Conservation (phyloP, 1,140 invertebrate genomes). For the Dufourea novaeangliae region DNA sequence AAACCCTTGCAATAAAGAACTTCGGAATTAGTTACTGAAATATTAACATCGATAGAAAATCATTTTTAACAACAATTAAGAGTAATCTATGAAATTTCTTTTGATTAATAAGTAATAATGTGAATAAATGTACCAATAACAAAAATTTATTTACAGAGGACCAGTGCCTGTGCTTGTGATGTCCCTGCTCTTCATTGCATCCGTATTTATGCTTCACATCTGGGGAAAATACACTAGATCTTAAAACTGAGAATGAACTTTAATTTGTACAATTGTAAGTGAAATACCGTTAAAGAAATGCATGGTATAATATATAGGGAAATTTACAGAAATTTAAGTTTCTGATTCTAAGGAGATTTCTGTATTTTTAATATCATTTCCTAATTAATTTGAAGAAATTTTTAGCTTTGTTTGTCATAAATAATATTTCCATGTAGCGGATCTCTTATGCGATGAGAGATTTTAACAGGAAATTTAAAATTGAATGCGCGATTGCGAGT, state of each 20-base stretch:
- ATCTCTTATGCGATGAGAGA: constrained; percentile 7
- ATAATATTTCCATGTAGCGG: constrained; percentile 16
- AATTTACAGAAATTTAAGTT: not conserved
- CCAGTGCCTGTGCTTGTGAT: constrained; percentile 99
- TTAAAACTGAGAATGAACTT: constrained; percentile 81
- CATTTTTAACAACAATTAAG: too few species aligned
- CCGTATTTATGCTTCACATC: constrained; percentile 99
- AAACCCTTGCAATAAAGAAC: too few species aligned
- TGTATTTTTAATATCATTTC: constrained; percentile 20
- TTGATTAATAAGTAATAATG: not conserved
- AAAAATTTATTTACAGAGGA: constrained; percentile 87
- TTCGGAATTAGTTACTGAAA: too few species aligned
- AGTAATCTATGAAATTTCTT: too few species aligned
- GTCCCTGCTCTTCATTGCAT: constrained; percentile 99
- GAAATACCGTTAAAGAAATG: not conserved
- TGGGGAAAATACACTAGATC: constrained; percentile 99
- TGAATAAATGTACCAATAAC: not conserved
- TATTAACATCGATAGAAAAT: too few species aligned
- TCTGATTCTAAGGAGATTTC: not conserved
- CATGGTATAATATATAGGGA: not conserved
- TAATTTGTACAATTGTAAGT: not conserved
- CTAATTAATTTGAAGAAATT: not conserved
- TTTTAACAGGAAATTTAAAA: constrained; percentile 9
- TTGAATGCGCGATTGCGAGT: not conserved
- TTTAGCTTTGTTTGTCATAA: not conserved